Evolutionary conservation across 2,113 vertebrate species (phyloP).

Genomic region (Procapra przewalskii): DNA sequence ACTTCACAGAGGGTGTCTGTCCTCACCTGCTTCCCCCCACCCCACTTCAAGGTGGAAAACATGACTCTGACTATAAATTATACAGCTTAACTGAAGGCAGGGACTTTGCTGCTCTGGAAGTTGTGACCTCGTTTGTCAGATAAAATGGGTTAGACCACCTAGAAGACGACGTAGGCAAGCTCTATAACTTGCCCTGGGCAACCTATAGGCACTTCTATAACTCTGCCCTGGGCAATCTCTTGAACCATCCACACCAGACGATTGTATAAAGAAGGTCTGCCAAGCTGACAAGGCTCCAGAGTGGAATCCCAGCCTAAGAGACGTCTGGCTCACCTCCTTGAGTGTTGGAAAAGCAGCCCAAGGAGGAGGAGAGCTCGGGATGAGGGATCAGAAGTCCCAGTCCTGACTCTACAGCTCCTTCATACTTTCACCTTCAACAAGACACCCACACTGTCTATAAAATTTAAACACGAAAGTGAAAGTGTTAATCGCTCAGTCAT

Average conservation of each 20-base stretch:
- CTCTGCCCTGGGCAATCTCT: background rate
- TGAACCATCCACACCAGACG: background rate
- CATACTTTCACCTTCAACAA: background rate
- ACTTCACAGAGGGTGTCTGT: background rate
- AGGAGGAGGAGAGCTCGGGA: fast-evolving
- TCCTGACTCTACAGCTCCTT: background rate
- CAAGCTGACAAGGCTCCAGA: background rate
- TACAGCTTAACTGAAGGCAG: background rate
- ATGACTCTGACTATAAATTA: background rate
- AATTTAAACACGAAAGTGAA: background rate
- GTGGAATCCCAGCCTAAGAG: background rate
- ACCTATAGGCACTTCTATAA: background rate
- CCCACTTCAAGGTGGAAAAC: background rate
- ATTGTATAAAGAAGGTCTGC: background rate
- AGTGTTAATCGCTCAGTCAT: background rate
- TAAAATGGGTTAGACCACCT: background rate
- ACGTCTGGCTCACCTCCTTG: background rate
- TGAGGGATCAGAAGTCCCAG: background rate
- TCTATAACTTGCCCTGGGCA: background rate
- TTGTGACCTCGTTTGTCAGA: background rate
- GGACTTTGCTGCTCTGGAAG: background rate
- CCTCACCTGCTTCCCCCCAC: background rate
- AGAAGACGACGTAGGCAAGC: background rate
- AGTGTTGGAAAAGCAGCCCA: background rate
- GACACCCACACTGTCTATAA: background rate